Conservation (phyloP, 1,140 invertebrate genomes). For the Andricus grossulariae region DNA sequence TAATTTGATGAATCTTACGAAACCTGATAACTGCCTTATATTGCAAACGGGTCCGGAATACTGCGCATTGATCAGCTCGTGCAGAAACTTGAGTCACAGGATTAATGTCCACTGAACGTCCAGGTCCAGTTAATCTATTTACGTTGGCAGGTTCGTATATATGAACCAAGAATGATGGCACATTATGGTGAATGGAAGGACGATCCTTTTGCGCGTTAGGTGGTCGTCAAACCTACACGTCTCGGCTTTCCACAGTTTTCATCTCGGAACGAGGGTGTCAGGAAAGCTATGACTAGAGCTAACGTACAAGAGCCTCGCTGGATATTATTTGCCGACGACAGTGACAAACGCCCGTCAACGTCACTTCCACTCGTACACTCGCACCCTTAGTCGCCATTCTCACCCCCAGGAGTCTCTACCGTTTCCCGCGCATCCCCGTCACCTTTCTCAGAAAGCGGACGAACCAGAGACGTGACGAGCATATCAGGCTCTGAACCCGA, state of each 20-base stretch:
- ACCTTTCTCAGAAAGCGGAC: slow-evolving; percentile 50
- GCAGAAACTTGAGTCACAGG: slow-evolving; percentile 27
- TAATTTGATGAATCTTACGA: slow-evolving; percentile 24
- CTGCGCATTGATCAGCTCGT: slow-evolving; percentile 25
- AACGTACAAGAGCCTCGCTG: slow-evolving; percentile 55
- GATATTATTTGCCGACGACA: slow-evolving; percentile 75
- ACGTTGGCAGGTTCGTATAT: slow-evolving; percentile 20
- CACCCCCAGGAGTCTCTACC: slow-evolving; percentile 39
- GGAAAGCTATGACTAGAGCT: slow-evolving; percentile 23
- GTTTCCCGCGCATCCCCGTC: slow-evolving; percentile 41
- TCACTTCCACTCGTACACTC: slow-evolving; percentile 61
- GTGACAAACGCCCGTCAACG: slow-evolving; percentile 75
- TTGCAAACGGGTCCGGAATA: slow-evolving; percentile 15
- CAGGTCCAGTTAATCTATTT: slow-evolving; percentile 30
- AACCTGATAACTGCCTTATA: slow-evolving; percentile 7
- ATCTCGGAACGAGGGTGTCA: slow-evolving; percentile 34
- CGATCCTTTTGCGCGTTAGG: slow-evolving; percentile 29
- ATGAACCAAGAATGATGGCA: slow-evolving; percentile 27
- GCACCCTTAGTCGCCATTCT: slow-evolving; percentile 44
- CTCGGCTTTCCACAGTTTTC: slow-evolving; percentile 25
- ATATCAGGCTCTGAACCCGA: slow-evolving; percentile 59
- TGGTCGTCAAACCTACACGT: slow-evolving; percentile 25
- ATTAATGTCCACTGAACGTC: slow-evolving; percentile 30
- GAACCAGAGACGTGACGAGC: slow-evolving; percentile 57
- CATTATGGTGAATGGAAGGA: slow-evolving; percentile 24